Conservation (phyloP, 92 coral and sea anemone genomes). For the Hydrozoanthus gracilis region DNA sequence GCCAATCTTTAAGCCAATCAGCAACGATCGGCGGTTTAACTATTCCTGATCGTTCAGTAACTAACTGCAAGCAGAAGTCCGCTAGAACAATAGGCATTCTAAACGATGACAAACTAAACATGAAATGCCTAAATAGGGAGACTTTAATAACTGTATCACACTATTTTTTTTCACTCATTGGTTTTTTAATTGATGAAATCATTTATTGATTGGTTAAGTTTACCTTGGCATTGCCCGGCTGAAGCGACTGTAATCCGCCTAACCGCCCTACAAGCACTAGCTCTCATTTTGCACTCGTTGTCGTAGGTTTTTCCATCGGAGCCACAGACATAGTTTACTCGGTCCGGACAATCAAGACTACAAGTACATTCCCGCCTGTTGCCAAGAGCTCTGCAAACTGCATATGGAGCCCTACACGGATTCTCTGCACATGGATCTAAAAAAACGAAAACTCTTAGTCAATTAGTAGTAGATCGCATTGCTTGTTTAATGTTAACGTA, state of each 20-base stretch:
- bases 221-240: constrained; percentile 32
- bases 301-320: constrained; percentile 35
- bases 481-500: too few relatives aligned
- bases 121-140: too few relatives aligned
- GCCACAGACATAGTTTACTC: neutral
- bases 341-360: neutral
- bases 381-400: constrained; percentile 9
- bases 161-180: too few relatives aligned
- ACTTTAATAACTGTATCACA: too few relatives aligned
- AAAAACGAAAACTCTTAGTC: neutral
- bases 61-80: too few relatives aligned
- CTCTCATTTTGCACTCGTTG: constrained; percentile 28
- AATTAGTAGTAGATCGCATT: too few relatives aligned
- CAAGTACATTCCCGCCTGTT: constrained; percentile 25
- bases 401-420: constrained; percentile 32
- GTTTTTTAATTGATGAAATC: too few relatives aligned
- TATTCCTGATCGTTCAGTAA: too few relatives aligned
- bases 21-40: too few relatives aligned
- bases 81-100: too few relatives aligned
- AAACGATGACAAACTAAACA: too few relatives aligned
- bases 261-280: neutral
- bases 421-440: constrained; percentile 30
- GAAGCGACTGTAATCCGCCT: constrained; percentile 4
- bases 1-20: too few relatives aligned
- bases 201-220: neutral